These are phyloP conservation scores for Pseudopodoces humilis DNA, from an alignment of 2,113 vertebrate genomes.

Conservation along the genomic window DNA sequence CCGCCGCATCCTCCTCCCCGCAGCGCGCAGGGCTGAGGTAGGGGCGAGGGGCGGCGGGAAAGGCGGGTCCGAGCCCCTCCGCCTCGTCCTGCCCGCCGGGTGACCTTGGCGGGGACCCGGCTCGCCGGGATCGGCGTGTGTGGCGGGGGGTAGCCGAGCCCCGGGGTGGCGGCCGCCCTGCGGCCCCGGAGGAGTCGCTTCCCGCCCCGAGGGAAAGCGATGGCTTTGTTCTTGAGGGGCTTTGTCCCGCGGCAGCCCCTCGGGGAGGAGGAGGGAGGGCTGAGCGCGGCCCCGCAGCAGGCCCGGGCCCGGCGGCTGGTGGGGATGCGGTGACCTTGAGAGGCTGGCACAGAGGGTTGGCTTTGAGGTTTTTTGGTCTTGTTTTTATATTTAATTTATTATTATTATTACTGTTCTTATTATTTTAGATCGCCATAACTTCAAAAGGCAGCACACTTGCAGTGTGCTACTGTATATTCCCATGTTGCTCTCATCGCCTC, in stretches of 20 bases:
- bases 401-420: not conserved
- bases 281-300: not conserved
- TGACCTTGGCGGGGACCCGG: not conserved
- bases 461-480: rapidly evolving
- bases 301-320: not conserved
- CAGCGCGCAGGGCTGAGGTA: constrained; percentile 49
- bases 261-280: not conserved
- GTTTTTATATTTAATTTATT: not conserved
- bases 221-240: not conserved
- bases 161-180: too few relatives aligned
- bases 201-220: too few relatives aligned
- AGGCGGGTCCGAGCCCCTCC: not conserved
- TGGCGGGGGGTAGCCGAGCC: not conserved
- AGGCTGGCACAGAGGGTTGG: not conserved
- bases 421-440: rapidly evolving
- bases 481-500: rapidly evolving
- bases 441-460: not conserved
- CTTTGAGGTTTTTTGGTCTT: not conserved
- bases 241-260: not conserved
- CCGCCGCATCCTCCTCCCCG: constrained; percentile 3
- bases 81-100: not conserved
- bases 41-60: not conserved
- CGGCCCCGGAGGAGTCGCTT: not conserved
- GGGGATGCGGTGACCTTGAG: not conserved
- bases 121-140: not conserved